Evolutionary conservation across 2,113 vertebrate species (phyloP).

Genomic region (Columba livia): DNA sequence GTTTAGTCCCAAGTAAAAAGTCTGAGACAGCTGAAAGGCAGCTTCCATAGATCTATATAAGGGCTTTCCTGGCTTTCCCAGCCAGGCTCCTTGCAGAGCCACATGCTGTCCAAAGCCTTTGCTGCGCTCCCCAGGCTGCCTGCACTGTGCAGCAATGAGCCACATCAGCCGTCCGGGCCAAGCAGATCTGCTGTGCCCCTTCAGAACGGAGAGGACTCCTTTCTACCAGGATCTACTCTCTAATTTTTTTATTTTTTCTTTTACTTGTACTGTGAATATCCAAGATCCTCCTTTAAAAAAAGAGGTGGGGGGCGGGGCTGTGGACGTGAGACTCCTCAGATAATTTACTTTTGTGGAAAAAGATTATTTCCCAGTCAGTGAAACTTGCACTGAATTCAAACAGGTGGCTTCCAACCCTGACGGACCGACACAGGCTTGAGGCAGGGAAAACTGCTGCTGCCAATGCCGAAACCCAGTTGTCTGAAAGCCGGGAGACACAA

Average conservation of each 20-base stretch:
- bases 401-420: neutral
- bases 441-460: neutral
- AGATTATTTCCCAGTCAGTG: neutral
- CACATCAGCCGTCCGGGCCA: rapidly evolving
- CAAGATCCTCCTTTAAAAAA: neutral
- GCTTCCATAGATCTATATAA: neutral
- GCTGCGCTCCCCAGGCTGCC: neutral
- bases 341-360: neutral
- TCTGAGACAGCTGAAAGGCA: neutral
- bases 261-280: neutral
- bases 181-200: neutral
- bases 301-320: neutral
- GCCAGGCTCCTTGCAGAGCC: neutral
- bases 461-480: neutral
- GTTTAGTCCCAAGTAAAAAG: neutral
- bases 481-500: neutral
- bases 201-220: neutral
- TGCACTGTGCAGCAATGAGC: rapidly evolving
- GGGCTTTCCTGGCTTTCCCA: neutral
- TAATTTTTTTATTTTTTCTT: neutral
- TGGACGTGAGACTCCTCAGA: neutral
- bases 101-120: neutral
- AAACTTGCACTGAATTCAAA: neutral
- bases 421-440: neutral
- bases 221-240: neutral